A percentile compares a stretch with the other conserved stretches of the same genome.
Evolutionary conservation across 92 coral and sea anemone species (phyloP).

Genomic region (Palythoa grandiflora): DNA sequence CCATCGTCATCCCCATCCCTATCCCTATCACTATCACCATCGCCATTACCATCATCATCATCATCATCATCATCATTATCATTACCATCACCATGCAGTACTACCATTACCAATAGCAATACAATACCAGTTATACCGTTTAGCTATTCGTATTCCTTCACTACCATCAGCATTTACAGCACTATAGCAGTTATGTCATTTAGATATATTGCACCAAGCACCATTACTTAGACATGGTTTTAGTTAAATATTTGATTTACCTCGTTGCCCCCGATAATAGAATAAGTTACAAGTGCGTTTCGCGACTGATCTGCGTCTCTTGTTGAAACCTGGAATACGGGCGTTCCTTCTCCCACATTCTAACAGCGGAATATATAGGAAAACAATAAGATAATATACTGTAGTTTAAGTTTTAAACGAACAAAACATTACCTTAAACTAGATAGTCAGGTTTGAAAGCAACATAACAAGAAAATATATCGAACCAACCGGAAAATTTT

Average conservation of each 20-base stretch:
- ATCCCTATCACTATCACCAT: background rate
- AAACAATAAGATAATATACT: background rate
- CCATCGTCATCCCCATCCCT: no score
- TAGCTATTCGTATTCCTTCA: no score
- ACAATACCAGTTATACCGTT: background rate
- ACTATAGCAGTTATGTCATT: background rate
- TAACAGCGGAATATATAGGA: conserved; percentile 5
- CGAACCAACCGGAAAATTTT: no score
- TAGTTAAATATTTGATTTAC: conserved; percentile 38
- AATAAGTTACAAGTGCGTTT: conserved; percentile 71
- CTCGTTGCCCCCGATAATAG: conserved; percentile 80
- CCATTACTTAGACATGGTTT: background rate
- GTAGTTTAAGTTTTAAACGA: background rate
- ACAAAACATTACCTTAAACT: background rate
- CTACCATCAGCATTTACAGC: background rate
- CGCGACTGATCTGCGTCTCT: conserved; percentile 80
- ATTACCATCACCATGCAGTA: background rate
- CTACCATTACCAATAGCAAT: background rate
- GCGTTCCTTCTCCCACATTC: conserved; percentile 72
- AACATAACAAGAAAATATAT: background rate
- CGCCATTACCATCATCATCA: conserved; percentile 5
- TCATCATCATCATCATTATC: conserved; percentile 18
- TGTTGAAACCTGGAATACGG: conserved; percentile 76
- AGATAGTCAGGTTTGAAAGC: background rate
- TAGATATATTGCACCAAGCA: background rate